These are phyloP conservation scores for Sebastiscus albofasciatus DNA, from an alignment of 2,797 vertebrate genomes.

Conservation along the genomic window DNA sequence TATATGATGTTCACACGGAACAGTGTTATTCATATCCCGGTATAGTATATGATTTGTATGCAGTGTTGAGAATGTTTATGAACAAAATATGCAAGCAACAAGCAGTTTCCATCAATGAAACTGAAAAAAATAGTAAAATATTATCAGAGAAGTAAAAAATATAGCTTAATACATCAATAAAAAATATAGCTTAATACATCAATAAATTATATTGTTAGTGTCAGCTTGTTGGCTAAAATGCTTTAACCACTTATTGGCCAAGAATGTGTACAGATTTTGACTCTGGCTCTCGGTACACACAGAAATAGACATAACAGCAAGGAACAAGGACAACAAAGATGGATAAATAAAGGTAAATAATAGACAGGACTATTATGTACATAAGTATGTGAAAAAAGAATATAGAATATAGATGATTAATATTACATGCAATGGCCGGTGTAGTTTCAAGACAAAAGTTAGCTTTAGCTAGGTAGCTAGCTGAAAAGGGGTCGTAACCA, in stretches of 20 bases:
- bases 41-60: not conserved
- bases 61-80: not conserved
- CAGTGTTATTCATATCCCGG: not conserved
- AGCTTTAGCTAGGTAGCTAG: not conserved
- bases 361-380: too few species aligned
- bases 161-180: not conserved
- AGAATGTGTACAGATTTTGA: too few species aligned
- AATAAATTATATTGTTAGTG: not conserved
- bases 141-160: not conserved
- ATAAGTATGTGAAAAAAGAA: too few species aligned
- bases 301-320: too few species aligned
- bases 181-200: not conserved
- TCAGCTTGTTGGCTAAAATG: too few species aligned
- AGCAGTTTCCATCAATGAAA: not conserved
- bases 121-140: not conserved
- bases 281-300: too few species aligned
- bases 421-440: not conserved
- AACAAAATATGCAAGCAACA: not conserved
- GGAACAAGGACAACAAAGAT: too few species aligned
- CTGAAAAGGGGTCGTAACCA: not conserved
- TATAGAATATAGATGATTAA: too few species aligned
- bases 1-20: not conserved
- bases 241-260: too few species aligned
- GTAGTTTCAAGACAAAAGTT: not conserved
- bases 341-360: too few species aligned